phyloP scores from a whole-genome alignment of 2,888 invertebrate genomes.

The Cabera pusaria region DNA sequence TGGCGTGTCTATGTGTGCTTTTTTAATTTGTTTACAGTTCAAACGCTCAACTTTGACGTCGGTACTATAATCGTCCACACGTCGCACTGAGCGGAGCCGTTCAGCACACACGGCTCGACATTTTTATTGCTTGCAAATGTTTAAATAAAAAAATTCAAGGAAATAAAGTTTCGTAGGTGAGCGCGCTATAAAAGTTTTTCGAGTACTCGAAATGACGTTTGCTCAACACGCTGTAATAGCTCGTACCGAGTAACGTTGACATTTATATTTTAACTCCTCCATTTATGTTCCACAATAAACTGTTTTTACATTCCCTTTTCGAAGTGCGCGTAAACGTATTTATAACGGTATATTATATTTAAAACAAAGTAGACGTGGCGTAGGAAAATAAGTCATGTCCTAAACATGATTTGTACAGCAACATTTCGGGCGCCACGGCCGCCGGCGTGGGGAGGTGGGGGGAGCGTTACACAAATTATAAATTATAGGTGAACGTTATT shows the following conservation, averaged over 20 bases:
- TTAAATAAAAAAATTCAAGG: conserved; percentile 37
- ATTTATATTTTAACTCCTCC: conserved; percentile 16
- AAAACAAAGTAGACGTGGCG: conserved; percentile 25
- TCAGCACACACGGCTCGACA: conserved; percentile 37
- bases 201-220: conserved; percentile 20
- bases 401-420: conserved; percentile 38
- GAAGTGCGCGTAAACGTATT: conserved; percentile 14
- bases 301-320: conserved; percentile 13
- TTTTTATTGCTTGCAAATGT: conserved; percentile 42
- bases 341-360: conserved; percentile 16
- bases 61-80: conserved; percentile 45
- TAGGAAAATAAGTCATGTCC: conserved; percentile 28
- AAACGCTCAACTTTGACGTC: conserved; percentile 54
- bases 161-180: conserved; percentile 30
- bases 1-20: conserved; percentile 30
- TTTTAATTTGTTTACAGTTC: conserved; percentile 51
- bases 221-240: conserved; percentile 15
- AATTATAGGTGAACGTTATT: conserved; percentile 80
- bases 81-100: conserved; percentile 47
- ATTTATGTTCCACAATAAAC: conserved; percentile 18
- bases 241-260: conserved; percentile 9
- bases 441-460: conserved; percentile 33
- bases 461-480: conserved; percentile 73
- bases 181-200: conserved; percentile 24
- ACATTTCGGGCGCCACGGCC: conserved; percentile 26